Base-by-base conservation (phyloP, 35 echinoderm and acorn worm genomes). In the Strongylocentrotus purpuratus region DNA sequence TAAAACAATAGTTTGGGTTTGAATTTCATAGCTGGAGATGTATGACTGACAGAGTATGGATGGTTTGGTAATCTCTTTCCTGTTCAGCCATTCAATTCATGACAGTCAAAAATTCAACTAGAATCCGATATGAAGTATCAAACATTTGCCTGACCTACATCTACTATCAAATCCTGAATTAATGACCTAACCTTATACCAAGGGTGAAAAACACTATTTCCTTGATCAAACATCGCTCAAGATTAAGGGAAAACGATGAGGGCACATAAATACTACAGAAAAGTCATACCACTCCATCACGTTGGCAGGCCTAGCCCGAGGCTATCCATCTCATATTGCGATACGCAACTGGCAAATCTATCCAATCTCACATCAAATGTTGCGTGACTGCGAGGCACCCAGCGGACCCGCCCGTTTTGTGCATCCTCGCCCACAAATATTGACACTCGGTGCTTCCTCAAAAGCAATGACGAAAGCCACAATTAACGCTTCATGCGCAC, bases 381-480 rank as follows among this genome's bases (percentile, higher is more conserved):
- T 78, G 65, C 65, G 8, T 78, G 65, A 78, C 65, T 22, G 20
- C 65, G 4, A n/a, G 20, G 65, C 65, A 78, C 65, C 65, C 65
- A 28, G 65, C 4, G 65, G 65, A 78, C 65, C 65, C 7, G 65
- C 65, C 65, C 65, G 20, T 78, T 78, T 78, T 78, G 65, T 78
- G 20, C 65, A 22, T 78, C 65, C 65, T 78, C 28, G 20, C 65
- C 65, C 65, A 78, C 22, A 78, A 78, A 78, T 78, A 78, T 78
- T 78, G 20, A 78, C 65, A 28, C 65, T 7, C 20, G 65, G 20
- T n/a, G 28, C 65, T 78, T 78, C 65, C 65, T 78, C 65, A 78
- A 78, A 78, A 78, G 65, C 65, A 28, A 78, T 78, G 65, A 78
- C 65, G 65, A 78, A 78, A 78, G 65, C 65, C 65, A 78, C 65